A percentile compares a stretch with the other conserved stretches of the same genome.
These are phyloP conservation scores for Luffia ferchaultella DNA, from an alignment of 2,888 invertebrate genomes.

Conservation along the genomic window DNA sequence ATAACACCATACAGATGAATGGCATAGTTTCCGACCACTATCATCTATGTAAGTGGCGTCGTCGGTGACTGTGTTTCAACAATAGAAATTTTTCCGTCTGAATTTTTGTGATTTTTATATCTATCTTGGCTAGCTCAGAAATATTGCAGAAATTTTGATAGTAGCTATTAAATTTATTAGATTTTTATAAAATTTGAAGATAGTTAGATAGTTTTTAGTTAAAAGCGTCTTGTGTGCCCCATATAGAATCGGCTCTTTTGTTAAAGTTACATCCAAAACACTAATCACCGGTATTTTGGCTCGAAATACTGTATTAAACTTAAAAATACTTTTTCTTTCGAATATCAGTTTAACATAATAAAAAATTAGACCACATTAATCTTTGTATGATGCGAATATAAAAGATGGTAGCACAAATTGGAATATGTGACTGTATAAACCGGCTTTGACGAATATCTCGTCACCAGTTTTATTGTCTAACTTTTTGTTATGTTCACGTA, in stretches of 20 bases:
- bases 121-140: no score
- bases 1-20: no score
- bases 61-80: no score
- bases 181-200: conserved; percentile 21
- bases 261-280: conserved; percentile 19
- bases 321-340: conserved; percentile 23
- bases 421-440: conserved; percentile 14
- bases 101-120: no score
- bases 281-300: conserved; percentile 22
- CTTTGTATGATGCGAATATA: conserved; percentile 21
- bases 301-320: conserved; percentile 21
- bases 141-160: no score
- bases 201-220: no score
- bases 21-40: no score
- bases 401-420: conserved; percentile 22
- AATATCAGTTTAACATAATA: conserved; percentile 29
- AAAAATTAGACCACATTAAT: conserved; percentile 19
- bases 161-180: conserved; percentile 12
- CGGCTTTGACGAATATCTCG: background rate
- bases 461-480: background rate
- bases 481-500: background rate
- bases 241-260: conserved; percentile 19
- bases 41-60: no score
- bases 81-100: no score
- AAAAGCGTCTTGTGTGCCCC: conserved; percentile 23